phyloP scores from a whole-genome alignment of 2,113 vertebrate genomes.

The Callopanchax toddi region DNA sequence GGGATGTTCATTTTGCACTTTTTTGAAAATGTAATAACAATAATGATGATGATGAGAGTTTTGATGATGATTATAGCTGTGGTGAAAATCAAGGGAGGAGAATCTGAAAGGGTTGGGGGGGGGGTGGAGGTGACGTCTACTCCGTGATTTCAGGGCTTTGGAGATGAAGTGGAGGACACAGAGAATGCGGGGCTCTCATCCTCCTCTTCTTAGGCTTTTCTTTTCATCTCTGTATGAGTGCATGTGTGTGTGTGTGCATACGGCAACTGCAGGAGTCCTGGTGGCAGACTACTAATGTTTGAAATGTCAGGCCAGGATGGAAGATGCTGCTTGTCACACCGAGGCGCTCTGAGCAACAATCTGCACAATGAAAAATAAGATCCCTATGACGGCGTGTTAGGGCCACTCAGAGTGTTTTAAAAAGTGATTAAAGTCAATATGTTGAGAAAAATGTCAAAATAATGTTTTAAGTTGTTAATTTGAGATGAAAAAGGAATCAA shows the following conservation, averaged over 20 bases:
- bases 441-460: too few relatives aligned
- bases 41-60: conserved; percentile 58
- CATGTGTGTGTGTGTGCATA: conserved; percentile 8
- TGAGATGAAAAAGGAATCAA: too few relatives aligned
- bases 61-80: conserved; percentile 60
- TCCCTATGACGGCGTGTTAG: too few relatives aligned
- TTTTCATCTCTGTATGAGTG: background rate
- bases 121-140: conserved; percentile 56
- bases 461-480: too few relatives aligned
- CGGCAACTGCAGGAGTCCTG: conserved; percentile 38
- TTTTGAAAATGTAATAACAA: conserved; percentile 75
- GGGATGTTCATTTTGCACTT: conserved; percentile 78
- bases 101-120: conserved; percentile 55
- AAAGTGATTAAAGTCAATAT: too few relatives aligned
- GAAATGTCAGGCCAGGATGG: conserved; percentile 49
- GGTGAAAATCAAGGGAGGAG: conserved; percentile 68
- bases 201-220: conserved; percentile 47
- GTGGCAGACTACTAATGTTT: conserved; percentile 40
- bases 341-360: conserved; percentile 9
- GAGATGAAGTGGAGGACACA: conserved; percentile 64
- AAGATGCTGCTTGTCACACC: conserved; percentile 35
- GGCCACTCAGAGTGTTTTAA: too few relatives aligned
- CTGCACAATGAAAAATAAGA: background rate
- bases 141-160: conserved; percentile 57
- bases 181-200: conserved; percentile 74